Conservation (phyloP, 2,797 vertebrate genomes). For the Etheostoma perlongum region DNA sequence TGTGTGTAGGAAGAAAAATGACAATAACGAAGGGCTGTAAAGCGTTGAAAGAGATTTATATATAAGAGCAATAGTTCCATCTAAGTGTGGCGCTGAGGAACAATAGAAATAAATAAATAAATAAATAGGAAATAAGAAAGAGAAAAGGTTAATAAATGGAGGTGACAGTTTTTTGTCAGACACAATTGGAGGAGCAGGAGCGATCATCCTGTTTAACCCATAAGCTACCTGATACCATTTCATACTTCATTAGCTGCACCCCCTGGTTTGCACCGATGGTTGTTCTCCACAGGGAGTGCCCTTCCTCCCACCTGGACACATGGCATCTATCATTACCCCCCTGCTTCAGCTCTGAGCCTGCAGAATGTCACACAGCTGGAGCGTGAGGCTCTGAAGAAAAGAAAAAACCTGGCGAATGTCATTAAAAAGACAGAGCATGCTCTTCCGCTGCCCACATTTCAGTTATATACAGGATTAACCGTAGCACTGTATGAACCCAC, state of each 20-base stretch:
- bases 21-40: slow-evolving; percentile 19
- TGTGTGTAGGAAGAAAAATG: slow-evolving; percentile 3
- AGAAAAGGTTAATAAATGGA: slow-evolving; percentile 31
- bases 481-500: neutral
- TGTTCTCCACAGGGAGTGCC: slow-evolving; percentile 34
- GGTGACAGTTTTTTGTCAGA: slow-evolving; percentile 9
- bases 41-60: slow-evolving; percentile 6
- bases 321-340: slow-evolving; percentile 60
- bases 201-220: slow-evolving; percentile 47
- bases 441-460: neutral
- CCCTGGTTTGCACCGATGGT: slow-evolving; percentile 5
- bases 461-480: neutral
- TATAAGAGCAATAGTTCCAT: neutral
- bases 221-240: slow-evolving; percentile 64
- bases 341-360: slow-evolving; percentile 45
- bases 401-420: slow-evolving; percentile 19
- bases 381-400: slow-evolving; percentile 42
- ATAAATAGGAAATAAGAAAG: slow-evolving; percentile 1
- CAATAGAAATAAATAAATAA: neutral
- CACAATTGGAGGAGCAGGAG: slow-evolving; percentile 2
- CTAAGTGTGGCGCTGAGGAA: neutral
- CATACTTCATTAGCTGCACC: slow-evolving; percentile 65
- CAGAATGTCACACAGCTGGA: slow-evolving; percentile 76
- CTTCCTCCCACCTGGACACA: slow-evolving; percentile 48
- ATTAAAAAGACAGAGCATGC: slow-evolving; percentile 21